Evolutionary conservation across 1,140 invertebrate genomes (phyloP), one percentile per base, ranked within the genome.

Genomic region (Cherax quadricarinatus): DNA sequence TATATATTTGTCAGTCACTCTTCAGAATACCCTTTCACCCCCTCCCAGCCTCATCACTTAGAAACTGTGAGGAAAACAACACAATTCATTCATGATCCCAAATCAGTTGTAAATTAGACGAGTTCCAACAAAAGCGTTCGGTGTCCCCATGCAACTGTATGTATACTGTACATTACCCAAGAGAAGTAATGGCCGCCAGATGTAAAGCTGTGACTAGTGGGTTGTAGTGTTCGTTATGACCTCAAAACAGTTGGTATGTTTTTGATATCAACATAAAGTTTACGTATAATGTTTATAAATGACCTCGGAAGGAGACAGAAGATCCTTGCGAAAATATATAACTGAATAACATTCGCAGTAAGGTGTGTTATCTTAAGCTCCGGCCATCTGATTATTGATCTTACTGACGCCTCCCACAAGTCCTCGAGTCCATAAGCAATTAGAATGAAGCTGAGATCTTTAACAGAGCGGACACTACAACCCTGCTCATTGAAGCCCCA

Each of bases 121-220:
- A 86, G 75, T 57, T 81, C 81, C 48, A 80, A 84, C 70, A 81
- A 80, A 53, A 86, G 81, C 90, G 90, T 91, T 91, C 49, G 90
- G 85, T 91, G 84, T 87, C 53, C 70, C 62, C 81, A 91, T 86
- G 85, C 90, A 86, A 87, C 24, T 91, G 84, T 91, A 91, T 91
- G 90, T 91, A 91, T 91, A 91, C 30, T 80, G 90, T 91, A 91
- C 84, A 91, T 91, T 91, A 86, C 60, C 82, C 75, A 91, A 86
- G 90, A 60, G 78, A 86, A 81, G 83, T 86, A 91, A 91, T 87
- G 66, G 79, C 85, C 62, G 84, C 86, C 85, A 87, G 75, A 91
- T 91, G 79, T 91, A 86, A 89, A 85, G 73, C 85, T 86, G 79
- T 87, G 79, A 91, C 70, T 49, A 86, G 83, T 87, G 90, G 85